Conservation (phyloP, 2,113 vertebrate species). For the Podilymbus podiceps region DNA sequence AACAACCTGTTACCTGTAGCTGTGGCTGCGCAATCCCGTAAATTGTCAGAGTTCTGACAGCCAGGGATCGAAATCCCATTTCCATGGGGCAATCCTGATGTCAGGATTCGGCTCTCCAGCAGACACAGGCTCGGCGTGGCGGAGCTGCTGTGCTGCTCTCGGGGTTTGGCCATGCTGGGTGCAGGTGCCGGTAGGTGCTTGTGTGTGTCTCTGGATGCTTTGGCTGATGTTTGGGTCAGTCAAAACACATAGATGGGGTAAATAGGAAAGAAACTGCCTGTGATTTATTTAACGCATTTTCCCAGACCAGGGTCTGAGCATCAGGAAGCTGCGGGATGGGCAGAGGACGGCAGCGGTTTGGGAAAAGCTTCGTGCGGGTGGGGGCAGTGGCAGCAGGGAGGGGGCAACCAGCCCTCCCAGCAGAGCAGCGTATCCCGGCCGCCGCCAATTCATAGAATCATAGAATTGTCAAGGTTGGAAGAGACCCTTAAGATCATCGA, state of each 20-base stretch:
- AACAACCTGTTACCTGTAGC: not conserved
- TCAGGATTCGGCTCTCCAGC: not conserved
- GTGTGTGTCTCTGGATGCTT: not conserved
- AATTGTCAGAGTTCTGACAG: no score
- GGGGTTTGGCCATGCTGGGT: not conserved
- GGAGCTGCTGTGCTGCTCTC: not conserved
- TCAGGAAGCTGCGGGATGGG: not conserved
- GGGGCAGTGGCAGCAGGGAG: not conserved
- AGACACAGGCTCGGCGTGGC: not conserved
- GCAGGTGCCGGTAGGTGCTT: not conserved
- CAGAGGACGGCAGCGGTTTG: not conserved
- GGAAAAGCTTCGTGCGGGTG: not conserved
- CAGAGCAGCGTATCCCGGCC: not conserved
- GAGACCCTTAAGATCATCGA: no score
- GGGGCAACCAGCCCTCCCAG: not conserved
- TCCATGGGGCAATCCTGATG: not conserved
- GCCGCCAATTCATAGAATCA: no score
- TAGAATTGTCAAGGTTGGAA: no score
- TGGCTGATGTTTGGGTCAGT: not conserved
- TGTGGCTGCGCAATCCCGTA: accelerated
- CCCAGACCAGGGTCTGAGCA: not conserved
- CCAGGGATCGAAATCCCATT: not conserved
- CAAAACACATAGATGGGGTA: not conserved
- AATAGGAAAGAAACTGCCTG: no score
- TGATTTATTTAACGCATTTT: not conserved